Conservation (phyloP, 2,797 vertebrate species). For the Silurus lanzhouensis region DNA sequence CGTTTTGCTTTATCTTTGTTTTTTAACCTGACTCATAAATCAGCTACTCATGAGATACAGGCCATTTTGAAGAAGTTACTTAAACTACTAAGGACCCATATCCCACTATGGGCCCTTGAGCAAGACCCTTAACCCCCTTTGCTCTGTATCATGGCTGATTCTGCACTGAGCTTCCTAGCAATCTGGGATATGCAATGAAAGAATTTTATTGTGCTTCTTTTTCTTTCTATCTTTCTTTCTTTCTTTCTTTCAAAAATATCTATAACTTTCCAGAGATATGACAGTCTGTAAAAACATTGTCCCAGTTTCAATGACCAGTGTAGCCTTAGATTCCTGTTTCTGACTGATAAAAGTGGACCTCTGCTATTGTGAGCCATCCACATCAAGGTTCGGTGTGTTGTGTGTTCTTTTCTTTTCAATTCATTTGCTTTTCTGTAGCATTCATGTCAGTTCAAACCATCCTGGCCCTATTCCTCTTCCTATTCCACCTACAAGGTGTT, state of each 20-base stretch:
- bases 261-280: not conserved
- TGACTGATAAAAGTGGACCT: not conserved
- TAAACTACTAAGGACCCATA: not conserved
- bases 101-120: no score
- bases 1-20: not conserved
- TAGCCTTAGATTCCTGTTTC: not conserved
- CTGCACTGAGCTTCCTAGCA: no score
- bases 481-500: no score
- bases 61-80: not conserved
- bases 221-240: no score
- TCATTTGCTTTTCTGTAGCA: not conserved
- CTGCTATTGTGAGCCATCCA: not conserved
- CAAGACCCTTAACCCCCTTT: no score
- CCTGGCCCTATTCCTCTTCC: no score
- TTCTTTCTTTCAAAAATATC: no score
- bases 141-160: no score
- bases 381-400: not conserved
- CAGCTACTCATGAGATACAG: not conserved
- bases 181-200: no score
- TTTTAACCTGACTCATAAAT: not conserved
- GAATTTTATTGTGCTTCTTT: no score
- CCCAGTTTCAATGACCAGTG: not conserved
- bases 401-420: not conserved
- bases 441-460: not conserved
- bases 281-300: not conserved